Conservation (phyloP, 2,113 vertebrate species). For the Rattus rattus region DNA sequence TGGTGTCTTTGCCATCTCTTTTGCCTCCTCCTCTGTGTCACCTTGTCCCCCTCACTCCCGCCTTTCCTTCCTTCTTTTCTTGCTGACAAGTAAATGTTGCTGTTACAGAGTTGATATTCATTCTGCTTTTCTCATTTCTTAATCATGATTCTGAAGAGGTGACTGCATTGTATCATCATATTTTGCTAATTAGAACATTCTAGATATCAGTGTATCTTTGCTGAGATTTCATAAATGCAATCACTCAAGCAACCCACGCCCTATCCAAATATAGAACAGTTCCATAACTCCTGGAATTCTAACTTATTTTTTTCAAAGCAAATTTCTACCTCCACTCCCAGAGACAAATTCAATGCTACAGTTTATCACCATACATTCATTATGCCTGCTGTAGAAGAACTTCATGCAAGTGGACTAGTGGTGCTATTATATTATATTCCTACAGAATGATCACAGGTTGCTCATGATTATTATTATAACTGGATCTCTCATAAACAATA, state of each 20-base stretch:
- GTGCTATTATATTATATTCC: constrained; percentile 25
- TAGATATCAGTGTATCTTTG: constrained; percentile 17
- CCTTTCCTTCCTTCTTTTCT: not conserved
- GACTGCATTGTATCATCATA: not conserved
- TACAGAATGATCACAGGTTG: not conserved
- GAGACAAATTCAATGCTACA: not conserved
- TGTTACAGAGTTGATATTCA: not conserved
- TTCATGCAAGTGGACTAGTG: not conserved
- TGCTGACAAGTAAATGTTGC: not conserved
- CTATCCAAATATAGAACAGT: constrained; percentile 15
- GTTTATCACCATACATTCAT: constrained; percentile 26
- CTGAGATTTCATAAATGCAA: constrained; percentile 51
- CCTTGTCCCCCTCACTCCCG: not conserved
- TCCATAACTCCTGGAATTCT: not conserved
- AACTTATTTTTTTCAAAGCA: not conserved
- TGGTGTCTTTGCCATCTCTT: not conserved
- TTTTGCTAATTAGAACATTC: not conserved
- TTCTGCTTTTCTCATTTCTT: not conserved
- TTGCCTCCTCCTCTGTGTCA: not conserved
- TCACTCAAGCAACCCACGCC: not conserved
- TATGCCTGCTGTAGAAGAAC: constrained; percentile 21
- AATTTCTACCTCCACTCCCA: not conserved
- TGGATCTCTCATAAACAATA: constrained; percentile 20
- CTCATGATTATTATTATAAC: not conserved
- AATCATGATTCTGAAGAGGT: not conserved